Evolutionary conservation across 2,888 invertebrate species (phyloP), one percentile per base, ranked within the genome.

Genomic region (Aphrophora alni): DNA sequence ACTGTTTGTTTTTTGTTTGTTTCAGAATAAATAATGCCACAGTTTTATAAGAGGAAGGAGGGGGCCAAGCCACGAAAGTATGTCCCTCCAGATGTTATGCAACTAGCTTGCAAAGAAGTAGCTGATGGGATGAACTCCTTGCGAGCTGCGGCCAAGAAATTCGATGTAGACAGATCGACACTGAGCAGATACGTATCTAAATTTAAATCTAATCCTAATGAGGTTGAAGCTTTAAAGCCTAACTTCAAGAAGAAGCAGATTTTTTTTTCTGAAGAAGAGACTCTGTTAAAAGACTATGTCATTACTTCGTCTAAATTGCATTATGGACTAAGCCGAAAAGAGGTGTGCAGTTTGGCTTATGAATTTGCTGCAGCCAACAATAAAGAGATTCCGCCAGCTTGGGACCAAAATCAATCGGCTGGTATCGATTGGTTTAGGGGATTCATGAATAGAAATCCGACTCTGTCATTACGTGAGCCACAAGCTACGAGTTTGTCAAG

Each of bases 401-500:
- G 80, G 76, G 51, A 76, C 17, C 38, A 75, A 38, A 51, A 75
- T 12, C 10, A 71, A 26, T 14, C 21, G n/a, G 70, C 75, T 1
- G 76, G 76, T 12, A 25, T 51, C 26, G 76, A 76, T 70, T 80
- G 80, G 76, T 71, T 76, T 26, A 4, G 24, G 14, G 72, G 72
- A 33, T 77, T 80, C 28, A 28, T 80, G 73, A 72, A 80, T 12
- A 76, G 80, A 44, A 14, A 80, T 28, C 73, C 80, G 28, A 59
- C 27, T 24, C 71, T 82, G 14, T 78, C 76, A 8, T 33, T 81
- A 4, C 38, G 78, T 38, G 74, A 82, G 44, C 82, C 82, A 14
- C 68, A 81, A 71, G 71, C 73, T 8, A 80, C 82, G 17, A 80
- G 80, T 28, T 71, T 80, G 44, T 28, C 27, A 17, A 69, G 75